phyloP scores from a whole-genome alignment of 1,140 invertebrate genomes.

The Cephus cinctus region DNA sequence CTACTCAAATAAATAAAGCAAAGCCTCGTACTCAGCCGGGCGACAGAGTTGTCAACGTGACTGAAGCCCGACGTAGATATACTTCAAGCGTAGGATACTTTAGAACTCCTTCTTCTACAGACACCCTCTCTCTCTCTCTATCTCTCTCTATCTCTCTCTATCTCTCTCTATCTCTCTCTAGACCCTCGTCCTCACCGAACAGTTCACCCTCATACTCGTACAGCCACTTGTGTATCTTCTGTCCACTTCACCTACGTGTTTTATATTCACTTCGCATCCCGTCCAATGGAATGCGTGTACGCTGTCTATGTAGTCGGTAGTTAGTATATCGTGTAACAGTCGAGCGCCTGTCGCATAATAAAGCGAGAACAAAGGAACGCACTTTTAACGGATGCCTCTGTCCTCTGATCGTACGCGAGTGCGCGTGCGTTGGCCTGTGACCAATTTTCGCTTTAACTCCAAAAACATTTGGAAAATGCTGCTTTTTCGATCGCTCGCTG shows the following conservation, averaged over 20 bases:
- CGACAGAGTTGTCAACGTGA: too few species aligned
- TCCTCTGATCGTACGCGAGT: not conserved
- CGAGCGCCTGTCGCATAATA: conserved; percentile 1
- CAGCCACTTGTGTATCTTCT: not conserved
- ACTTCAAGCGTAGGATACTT: too few species aligned
- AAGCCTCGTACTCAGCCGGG: too few species aligned
- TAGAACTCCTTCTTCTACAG: not conserved
- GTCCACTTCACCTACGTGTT: not conserved
- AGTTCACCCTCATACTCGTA: not conserved
- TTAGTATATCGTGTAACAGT: conserved; percentile 1
- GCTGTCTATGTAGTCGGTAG: not conserved
- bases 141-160: too few species aligned
- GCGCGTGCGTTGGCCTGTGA: too few species aligned
- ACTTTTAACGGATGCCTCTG: not conserved
- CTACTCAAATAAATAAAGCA: too few species aligned
- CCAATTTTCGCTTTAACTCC: too few species aligned
- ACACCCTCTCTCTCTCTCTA: not conserved
- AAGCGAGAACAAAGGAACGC: not conserved
- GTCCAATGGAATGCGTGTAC: not conserved
- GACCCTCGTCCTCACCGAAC: not conserved
- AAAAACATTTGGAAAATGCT: too few species aligned
- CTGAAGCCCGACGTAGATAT: too few species aligned
- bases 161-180: too few species aligned
- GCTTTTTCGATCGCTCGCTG: too few species aligned
- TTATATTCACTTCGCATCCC: not conserved